Evolutionary conservation across 2,888 invertebrate species (phyloP), one percentile per base, ranked within the genome.

Genomic region (Hirtodrosophila trivittata): DNA sequence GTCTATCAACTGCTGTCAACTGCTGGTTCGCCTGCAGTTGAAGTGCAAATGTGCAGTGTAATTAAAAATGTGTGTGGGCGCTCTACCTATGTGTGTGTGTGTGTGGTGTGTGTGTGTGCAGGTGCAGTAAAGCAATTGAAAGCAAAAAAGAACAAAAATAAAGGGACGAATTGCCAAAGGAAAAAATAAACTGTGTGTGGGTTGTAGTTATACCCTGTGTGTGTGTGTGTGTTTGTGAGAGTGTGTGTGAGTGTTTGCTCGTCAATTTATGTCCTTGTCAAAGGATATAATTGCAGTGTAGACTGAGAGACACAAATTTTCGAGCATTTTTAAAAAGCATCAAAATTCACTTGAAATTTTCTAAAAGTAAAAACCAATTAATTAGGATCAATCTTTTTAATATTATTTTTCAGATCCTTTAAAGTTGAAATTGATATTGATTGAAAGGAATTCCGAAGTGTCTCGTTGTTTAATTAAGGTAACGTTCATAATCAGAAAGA

Each of bases 21-120:
- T 21, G 57, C 51, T 49, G 47, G 45, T 62, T 52, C 46, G 63
- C 55, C 77, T 76, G 80, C 77, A 80, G 59, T 64, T 75, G 72
- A 80, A 80, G 83, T 80, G 80, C 77, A 80, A 80, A 78, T 80
- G 83, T 80, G 80, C 80, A 80, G 69, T 83, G 83, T 83, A 81
- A 81, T 81, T 83, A 83, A 80, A 83, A 76, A 59, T 67, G 55
- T 60, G 60, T 56, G 56, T 39, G 13, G 35, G 42, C 18, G 39
- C n/a, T 21, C 26, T 43, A 32, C 16, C 9, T 39, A 50, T 41
- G 26, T 6, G 10, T 16, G 42, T 30, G 18, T 39, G 58, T 41
- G 26, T 6, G 10, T 16, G 13, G 13, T 32, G 43, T 42, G 43
- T 46, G 33, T 35, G 57, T 47, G 66, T 28, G 28, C 28, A 28